Evolutionary conservation across 2,888 invertebrate genomes (phyloP), one percentile per base, ranked within the genome.

Genomic region (Rhingia campestris): DNA sequence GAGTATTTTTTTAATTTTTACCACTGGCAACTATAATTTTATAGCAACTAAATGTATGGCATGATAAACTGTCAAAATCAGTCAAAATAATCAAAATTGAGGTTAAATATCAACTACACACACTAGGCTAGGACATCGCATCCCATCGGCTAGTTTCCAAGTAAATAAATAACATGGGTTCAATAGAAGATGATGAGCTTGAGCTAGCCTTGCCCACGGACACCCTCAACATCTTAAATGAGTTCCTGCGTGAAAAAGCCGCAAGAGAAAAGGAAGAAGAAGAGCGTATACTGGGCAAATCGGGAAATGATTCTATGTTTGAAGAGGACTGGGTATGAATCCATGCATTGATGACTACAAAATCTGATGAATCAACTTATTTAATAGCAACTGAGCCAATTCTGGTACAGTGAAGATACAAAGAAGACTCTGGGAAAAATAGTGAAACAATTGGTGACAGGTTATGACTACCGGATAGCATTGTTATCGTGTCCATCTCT

Each of bases 321-420:
- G 94, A 95, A 86, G 97, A 97, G 91, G 94, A 97, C 91, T 97
- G 97, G 97, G 97, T 97, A 91, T 88, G 88, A 53, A 5, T 14
- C 43, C 6, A 6, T 32, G 33, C 33, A 53, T 43, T 2, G 7
- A n/a, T 9, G 0, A 5, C 41, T 6, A 56, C 2, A 12, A 49
- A 47, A 47, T 49, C 56, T 22, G n/a, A 39, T 41, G 43, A 22
- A 9, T 58, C 39, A 58, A 10, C 14, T 6, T 9, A 47, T 91
- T 96, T 6, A 91, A 4, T 9, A 97, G 98, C 97, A 99, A 97
- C 92, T 99, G 47, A 98, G 98, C 89, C 99, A 99, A 92, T 99
- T 99, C 92, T 99, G 99, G 99, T 99, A 99, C 89, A 95, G 96
- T 88, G 95, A 96, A 47, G 90, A 92, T 3, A 99, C 99, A 0